These are phyloP conservation scores for Peromyscus leucopus DNA, from an alignment of 2,113 vertebrate genomes.

Conservation along the genomic window DNA sequence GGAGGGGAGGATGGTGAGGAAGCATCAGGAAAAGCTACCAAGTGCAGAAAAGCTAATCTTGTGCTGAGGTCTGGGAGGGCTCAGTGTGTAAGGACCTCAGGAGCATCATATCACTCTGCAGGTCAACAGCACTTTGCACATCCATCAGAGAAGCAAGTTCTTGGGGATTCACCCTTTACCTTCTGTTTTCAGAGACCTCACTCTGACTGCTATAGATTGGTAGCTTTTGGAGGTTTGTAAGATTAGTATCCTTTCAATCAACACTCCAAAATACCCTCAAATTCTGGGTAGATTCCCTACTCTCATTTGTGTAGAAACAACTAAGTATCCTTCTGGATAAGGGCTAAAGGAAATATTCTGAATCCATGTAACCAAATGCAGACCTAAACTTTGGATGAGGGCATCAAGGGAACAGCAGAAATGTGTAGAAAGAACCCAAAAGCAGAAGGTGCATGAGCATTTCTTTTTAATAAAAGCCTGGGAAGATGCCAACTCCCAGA, in stretches of 20 bases:
- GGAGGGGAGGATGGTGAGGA: background rate
- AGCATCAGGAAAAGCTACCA: background rate
- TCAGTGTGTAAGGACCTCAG: background rate
- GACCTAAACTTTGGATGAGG: background rate
- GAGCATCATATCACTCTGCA: background rate
- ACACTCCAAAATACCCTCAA: background rate
- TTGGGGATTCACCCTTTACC: background rate
- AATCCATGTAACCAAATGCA: background rate
- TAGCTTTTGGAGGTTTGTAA: background rate
- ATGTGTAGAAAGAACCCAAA: background rate
- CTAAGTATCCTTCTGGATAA: background rate
- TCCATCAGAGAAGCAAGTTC: background rate
- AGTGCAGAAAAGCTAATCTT: background rate
- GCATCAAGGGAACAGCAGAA: background rate
- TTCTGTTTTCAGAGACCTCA: background rate
- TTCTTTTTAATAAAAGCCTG: background rate
- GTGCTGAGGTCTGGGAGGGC: accelerated
- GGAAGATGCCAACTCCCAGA: background rate
- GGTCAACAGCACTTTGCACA: background rate
- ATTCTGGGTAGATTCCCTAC: background rate
- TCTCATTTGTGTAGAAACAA: background rate
- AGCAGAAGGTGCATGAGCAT: background rate
- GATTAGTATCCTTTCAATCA: background rate
- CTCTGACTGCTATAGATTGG: background rate
- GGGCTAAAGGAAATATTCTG: background rate